Percentiles rank a stretch among this genome's conserved stretches.
These are phyloP conservation scores for Trileptium ribeirensis DNA, from an alignment of 2,888 invertebrate species.

Conservation along the genomic window DNA sequence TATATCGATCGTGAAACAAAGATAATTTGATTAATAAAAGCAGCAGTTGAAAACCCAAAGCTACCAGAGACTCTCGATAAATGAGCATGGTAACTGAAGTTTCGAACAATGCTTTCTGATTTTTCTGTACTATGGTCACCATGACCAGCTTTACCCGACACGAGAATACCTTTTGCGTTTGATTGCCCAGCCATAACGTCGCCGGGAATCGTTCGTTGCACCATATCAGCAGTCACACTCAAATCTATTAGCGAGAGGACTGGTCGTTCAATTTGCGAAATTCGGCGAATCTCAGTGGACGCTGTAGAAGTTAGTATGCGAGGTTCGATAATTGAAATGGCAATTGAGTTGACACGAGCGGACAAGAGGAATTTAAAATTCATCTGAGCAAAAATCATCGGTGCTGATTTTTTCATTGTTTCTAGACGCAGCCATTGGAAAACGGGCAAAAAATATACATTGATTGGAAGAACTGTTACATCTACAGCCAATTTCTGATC, in stretches of 20 bases:
- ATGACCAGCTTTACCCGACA: neutral
- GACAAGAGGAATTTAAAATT: neutral
- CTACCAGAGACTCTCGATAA: neutral
- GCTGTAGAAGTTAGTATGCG: neutral
- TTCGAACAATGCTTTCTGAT: neutral
- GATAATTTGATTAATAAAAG: constrained; percentile 20
- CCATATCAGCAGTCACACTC: neutral
- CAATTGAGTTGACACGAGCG: neutral
- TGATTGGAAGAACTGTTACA: neutral
- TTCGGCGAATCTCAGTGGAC: neutral
- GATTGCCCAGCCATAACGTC: neutral
- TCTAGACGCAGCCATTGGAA: neutral
- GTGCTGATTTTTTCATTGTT: neutral
- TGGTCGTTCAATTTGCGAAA: constrained; percentile 18
- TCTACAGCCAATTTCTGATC: neutral
- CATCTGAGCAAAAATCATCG: neutral
- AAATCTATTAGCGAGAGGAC: neutral
- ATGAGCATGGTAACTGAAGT: constrained; percentile 6
- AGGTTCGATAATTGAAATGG: neutral
- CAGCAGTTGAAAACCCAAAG: constrained; percentile 12
- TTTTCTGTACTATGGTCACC: neutral
- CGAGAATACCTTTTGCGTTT: neutral
- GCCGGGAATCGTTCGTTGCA: neutral
- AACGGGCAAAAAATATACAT: constrained; percentile 12
- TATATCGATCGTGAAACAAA: constrained; percentile 3